Evolutionary conservation across 2,113 vertebrate species (phyloP).

Genomic region (Apaloderma vittatum): DNA sequence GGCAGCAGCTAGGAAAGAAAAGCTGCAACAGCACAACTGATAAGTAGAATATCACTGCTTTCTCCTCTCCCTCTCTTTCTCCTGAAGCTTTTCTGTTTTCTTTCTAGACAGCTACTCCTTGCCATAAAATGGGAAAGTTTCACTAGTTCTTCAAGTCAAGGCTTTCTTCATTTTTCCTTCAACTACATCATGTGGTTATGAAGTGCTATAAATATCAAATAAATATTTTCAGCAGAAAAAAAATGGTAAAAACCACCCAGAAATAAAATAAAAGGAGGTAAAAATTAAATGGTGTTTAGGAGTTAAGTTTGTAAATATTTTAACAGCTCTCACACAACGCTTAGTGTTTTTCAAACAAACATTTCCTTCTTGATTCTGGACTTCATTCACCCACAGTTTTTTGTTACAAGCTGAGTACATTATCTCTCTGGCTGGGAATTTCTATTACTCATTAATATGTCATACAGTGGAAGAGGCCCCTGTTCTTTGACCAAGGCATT

Average conservation of each 20-base stretch:
- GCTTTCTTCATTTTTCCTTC: not conserved
- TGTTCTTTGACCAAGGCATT: not conserved
- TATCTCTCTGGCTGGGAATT: not conserved
- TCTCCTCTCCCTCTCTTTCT: not conserved
- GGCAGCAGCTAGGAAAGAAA: not conserved
- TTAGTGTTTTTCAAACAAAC: not conserved
- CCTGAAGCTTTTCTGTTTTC: not conserved
- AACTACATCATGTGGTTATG: not conserved
- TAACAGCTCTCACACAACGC: not conserved
- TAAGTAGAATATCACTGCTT: not conserved
- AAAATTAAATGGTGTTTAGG: not conserved
- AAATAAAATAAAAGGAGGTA: not conserved
- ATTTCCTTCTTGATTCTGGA: not conserved
- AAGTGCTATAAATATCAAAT: not conserved
- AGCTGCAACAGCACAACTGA: not conserved
- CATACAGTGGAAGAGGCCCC: not conserved
- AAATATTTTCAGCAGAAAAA: not conserved
- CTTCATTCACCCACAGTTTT: not conserved
- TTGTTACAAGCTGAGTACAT: not conserved
- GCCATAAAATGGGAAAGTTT: not conserved
- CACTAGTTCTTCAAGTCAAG: not conserved
- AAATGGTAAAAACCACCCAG: not conserved
- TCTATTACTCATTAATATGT: not conserved
- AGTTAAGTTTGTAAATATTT: not conserved
- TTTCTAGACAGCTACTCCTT: not conserved